phyloP scores from a whole-genome alignment of 1,140 invertebrate genomes.

The Euwallacea fornicatus region DNA sequence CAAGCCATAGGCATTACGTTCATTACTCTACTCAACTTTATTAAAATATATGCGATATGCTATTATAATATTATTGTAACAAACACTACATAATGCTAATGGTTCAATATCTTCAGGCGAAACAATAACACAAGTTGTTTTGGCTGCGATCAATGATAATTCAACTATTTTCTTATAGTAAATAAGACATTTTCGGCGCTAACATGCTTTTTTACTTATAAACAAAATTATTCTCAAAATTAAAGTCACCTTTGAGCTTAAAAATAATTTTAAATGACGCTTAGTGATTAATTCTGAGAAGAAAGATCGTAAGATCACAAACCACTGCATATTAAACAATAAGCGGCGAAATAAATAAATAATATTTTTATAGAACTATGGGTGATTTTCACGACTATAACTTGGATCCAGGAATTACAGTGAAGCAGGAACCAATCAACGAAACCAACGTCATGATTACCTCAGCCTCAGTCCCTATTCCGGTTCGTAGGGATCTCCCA shows the following conservation, averaged over 20 bases:
- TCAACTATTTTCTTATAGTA: too few species aligned
- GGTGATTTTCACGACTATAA: constrained; percentile 53
- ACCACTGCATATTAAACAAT: constrained; percentile 2
- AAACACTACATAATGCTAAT: too few species aligned
- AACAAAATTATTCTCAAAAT: not conserved
- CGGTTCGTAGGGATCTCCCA: constrained; percentile 51
- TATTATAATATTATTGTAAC: too few species aligned
- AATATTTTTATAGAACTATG: constrained; percentile 40
- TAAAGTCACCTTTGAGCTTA: not conserved
- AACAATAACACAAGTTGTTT: too few species aligned
- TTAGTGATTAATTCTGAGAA: not conserved
- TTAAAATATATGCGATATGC: too few species aligned
- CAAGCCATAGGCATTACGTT: too few species aligned
- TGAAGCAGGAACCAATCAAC: constrained; percentile 56
- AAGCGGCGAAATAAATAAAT: not conserved
- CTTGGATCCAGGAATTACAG: constrained; percentile 53
- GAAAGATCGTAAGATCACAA: not conserved
- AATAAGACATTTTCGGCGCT: not conserved
- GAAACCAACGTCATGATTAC: constrained; percentile 47
- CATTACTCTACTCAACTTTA: too few species aligned
- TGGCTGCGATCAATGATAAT: too few species aligned
- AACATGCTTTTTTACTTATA: not conserved
- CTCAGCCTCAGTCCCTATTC: constrained; percentile 64
- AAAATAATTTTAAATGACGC: not conserved
- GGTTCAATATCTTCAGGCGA: too few species aligned